Evolutionary conservation across 2,888 invertebrate genomes (phyloP).

Genomic region (Macaria notata): DNA sequence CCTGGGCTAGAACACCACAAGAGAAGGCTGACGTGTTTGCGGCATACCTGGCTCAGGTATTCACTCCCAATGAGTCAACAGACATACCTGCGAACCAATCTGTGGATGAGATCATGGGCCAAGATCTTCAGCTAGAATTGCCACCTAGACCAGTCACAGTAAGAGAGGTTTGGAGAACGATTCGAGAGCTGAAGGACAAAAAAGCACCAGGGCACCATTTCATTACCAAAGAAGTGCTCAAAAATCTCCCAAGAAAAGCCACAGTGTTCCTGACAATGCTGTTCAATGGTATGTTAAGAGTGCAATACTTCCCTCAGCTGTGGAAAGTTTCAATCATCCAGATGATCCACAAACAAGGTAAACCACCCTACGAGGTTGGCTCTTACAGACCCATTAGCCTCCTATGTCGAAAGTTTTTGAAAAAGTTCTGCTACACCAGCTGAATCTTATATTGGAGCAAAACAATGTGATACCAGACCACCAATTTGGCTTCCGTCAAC

Average conservation of each 20-base stretch:
- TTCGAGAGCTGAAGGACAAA: not conserved
- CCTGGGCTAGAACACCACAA: no score
- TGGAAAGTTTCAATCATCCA: slow-evolving; percentile 20
- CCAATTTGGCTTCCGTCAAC: slow-evolving; percentile 18
- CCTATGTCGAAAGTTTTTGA: slow-evolving; percentile 15
- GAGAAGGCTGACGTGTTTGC: no score
- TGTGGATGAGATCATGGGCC: no score
- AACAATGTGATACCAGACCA: slow-evolving; percentile 10
- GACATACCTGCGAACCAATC: no score
- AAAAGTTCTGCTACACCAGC: slow-evolving; percentile 10
- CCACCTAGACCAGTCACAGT: not conserved
- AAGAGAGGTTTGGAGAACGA: not conserved
- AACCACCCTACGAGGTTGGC: slow-evolving; percentile 3
- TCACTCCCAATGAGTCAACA: no score
- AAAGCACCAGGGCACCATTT: slow-evolving; percentile 24
- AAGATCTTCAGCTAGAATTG: not conserved
- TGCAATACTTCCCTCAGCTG: slow-evolving; percentile 7
- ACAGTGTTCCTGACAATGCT: not conserved
- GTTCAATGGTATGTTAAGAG: slow-evolving; percentile 8
- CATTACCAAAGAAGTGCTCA: slow-evolving; percentile 11
- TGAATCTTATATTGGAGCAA: slow-evolving; percentile 2
- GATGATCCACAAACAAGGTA: slow-evolving; percentile 12
- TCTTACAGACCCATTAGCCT: slow-evolving; percentile 22
- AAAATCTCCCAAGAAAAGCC: slow-evolving; percentile 14
- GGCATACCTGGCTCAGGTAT: no score